These are phyloP conservation scores for Holcopasites calliopsidis DNA, from an alignment of 1,140 invertebrate genomes.

Conservation along the genomic window DNA sequence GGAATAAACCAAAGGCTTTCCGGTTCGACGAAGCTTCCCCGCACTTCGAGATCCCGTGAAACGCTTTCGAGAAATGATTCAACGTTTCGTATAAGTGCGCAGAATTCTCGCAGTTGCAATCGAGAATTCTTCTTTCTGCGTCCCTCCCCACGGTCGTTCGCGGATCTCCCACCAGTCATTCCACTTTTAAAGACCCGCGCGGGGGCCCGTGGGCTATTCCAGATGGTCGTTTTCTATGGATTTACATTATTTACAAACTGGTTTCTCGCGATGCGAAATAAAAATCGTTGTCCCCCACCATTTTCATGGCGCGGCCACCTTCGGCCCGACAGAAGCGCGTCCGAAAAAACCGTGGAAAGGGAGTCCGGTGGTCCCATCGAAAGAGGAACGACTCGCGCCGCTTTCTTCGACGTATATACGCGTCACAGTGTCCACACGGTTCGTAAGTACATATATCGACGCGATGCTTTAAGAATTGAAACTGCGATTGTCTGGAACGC, in stretches of 20 bases:
- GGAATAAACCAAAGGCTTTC: background rate
- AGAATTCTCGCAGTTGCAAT: conserved; percentile 34
- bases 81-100: conserved; percentile 8
- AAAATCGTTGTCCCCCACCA: conserved; percentile 66
- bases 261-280: conserved; percentile 72
- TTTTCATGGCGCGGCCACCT: conserved; percentile 40
- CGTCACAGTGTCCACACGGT: background rate
- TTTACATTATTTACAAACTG: conserved; percentile 76
- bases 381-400: conserved; percentile 26
- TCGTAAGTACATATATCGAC: conserved; percentile 12
- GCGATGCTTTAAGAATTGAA: too few species aligned
- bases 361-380: background rate
- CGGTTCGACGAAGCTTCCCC: background rate
- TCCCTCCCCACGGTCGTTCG: background rate
- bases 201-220: conserved; percentile 29
- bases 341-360: conserved; percentile 6
- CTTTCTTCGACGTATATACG: conserved; percentile 9
- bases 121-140: background rate
- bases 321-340: conserved; percentile 25
- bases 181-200: conserved; percentile 66
- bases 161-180: conserved; percentile 51
- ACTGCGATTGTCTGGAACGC: too few species aligned
- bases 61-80: conserved; percentile 25
- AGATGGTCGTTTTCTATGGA: conserved; percentile 67
- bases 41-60: background rate